Evolutionary conservation across 2,888 invertebrate genomes (phyloP).

Genomic region (Podabrus alpinus): DNA sequence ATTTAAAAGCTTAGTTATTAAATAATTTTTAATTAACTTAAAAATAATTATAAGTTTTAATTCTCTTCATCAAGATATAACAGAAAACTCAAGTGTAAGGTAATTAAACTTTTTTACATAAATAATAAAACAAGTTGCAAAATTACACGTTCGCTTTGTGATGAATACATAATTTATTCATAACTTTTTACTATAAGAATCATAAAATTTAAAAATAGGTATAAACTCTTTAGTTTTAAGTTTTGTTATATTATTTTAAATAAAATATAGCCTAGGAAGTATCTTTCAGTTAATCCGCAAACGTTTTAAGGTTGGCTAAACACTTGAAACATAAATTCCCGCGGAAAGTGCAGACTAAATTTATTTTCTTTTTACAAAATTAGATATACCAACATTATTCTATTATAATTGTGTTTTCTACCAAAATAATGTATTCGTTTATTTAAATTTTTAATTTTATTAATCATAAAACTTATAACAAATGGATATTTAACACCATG

Average conservation of each 20-base stretch:
- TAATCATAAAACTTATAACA: neutral
- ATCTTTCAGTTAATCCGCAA: neutral
- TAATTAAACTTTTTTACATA: neutral
- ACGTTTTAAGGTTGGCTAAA: neutral
- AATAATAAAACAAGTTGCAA: neutral
- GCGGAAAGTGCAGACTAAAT: neutral
- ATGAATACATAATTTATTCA: neutral
- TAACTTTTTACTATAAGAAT: neutral
- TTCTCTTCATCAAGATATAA: neutral
- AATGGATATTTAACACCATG: neutral
- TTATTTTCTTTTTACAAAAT: neutral
- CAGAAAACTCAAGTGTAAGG: neutral
- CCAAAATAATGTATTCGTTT: neutral
- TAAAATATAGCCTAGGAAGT: neutral
- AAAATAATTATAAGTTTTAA: neutral
- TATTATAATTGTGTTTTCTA: neutral
- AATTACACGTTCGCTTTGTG: neutral
- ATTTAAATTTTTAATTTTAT: neutral
- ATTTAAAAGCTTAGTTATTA: neutral
- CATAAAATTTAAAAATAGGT: neutral
- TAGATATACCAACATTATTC: neutral
- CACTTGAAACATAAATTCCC: neutral
- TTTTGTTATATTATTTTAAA: neutral
- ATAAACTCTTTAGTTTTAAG: neutral
- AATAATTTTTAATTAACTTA: conserved; percentile 10